A percentile compares a stretch with the other conserved stretches of the same genome.
Evolutionary conservation across 2,888 invertebrate species (phyloP).

Genomic region (Congeria kusceri): DNA sequence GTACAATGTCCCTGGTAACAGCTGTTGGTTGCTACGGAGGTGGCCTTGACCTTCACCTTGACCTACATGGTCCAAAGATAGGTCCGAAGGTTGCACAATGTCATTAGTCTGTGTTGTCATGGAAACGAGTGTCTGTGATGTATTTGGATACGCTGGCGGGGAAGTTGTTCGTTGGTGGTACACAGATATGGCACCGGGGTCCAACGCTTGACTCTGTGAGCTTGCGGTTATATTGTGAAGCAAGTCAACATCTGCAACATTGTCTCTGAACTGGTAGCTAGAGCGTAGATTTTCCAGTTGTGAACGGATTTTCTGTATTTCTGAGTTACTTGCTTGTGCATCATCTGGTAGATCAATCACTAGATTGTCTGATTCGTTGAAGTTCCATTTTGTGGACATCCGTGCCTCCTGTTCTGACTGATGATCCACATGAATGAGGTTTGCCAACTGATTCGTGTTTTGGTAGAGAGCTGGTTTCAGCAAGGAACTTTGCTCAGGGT

Average conservation of each 20-base stretch:
- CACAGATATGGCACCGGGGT: neutral
- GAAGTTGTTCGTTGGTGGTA: constrained; percentile 30
- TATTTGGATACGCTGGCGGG: constrained; percentile 36
- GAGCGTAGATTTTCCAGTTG: constrained; percentile 25
- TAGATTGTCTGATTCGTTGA: constrained; percentile 34
- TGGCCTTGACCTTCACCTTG: constrained; percentile 36
- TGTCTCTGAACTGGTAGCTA: constrained; percentile 17
- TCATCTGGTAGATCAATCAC: constrained; percentile 34
- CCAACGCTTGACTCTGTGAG: constrained; percentile 18
- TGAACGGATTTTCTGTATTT: constrained; percentile 15
- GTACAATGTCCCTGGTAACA: constrained; percentile 27
- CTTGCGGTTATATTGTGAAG: constrained; percentile 18
- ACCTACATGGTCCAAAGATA: constrained; percentile 8
- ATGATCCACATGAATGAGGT: neutral
- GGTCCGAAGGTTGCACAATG: constrained; percentile 15
- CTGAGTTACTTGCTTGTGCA: constrained; percentile 2
- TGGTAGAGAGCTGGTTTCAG: constrained; percentile 30
- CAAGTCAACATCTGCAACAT: constrained; percentile 19
- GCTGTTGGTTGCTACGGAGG: constrained; percentile 1
- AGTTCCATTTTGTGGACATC: neutral
- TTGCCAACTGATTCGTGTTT: neutral
- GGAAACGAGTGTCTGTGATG: constrained; percentile 20
- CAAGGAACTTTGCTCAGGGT: constrained; percentile 18
- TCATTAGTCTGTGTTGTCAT: constrained; percentile 13
- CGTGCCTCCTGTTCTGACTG: constrained; percentile 4